Conservation (phyloP, 2,888 invertebrate species). For the Callyntrura sp. region DNA sequence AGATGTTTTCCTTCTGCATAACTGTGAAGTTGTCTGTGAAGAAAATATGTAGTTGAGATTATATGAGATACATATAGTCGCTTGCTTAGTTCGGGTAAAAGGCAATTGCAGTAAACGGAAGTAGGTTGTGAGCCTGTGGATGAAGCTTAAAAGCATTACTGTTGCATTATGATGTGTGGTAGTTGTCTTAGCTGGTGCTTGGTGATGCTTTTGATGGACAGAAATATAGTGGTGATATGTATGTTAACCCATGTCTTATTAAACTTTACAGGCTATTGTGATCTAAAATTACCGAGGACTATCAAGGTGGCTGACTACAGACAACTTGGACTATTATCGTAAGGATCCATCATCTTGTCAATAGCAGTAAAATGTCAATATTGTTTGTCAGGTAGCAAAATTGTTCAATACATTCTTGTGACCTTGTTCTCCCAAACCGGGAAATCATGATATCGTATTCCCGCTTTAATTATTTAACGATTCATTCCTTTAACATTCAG, state of each 20-base stretch:
- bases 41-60: too few species aligned
- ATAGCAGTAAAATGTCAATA: too few species aligned
- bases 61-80: too few species aligned
- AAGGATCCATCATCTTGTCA: too few species aligned
- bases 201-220: not conserved
- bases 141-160: not conserved
- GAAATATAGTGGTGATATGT: not conserved
- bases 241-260: not conserved
- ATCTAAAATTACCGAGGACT: not conserved
- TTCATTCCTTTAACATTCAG: conserved; percentile 25
- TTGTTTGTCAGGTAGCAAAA: too few species aligned
- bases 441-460: not conserved
- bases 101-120: too few species aligned
- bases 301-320: not conserved
- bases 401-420: conserved; percentile 12
- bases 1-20: too few species aligned
- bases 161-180: not conserved
- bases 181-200: not conserved
- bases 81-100: too few species aligned
- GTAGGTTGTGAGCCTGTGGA: too few species aligned
- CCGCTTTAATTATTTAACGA: not conserved
- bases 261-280: not conserved
- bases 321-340: too few species aligned
- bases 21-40: too few species aligned
- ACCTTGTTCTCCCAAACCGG: not conserved